phyloP scores from a whole-genome alignment of 1,140 invertebrate species.

The Adoxophyes honmai region DNA sequence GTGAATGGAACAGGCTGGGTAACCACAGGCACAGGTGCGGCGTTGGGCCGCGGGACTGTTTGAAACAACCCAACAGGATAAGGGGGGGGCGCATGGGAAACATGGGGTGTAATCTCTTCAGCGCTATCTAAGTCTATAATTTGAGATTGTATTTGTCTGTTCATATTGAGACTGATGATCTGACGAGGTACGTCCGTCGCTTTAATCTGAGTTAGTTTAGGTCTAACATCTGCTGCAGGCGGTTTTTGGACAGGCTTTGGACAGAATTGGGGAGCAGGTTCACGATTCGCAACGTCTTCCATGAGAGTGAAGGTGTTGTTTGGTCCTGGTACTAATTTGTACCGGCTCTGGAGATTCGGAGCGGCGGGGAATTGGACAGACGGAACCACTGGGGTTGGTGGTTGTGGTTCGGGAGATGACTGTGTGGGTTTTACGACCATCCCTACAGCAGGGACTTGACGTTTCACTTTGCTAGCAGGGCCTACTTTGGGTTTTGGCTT shows the following conservation, averaged over 20 bases:
- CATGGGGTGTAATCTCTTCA: not conserved
- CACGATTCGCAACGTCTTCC: conserved; percentile 32
- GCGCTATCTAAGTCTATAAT: conserved; percentile 25
- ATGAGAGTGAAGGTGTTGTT: conserved; percentile 64
- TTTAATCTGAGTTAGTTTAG: conserved; percentile 1
- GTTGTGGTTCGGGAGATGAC: conserved; percentile 16
- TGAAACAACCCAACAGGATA: conserved; percentile 66
- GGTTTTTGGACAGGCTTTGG: not conserved
- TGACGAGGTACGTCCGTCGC: conserved; percentile 1
- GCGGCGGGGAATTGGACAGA: conserved; percentile 40
- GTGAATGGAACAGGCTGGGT: conserved; percentile 30
- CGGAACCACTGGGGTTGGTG: conserved; percentile 22
- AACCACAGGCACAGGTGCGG: conserved; percentile 3
- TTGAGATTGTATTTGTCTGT: conserved; percentile 14
- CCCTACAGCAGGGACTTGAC: not conserved
- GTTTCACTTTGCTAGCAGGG: conserved; percentile 57
- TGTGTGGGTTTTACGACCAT: conserved; percentile 15
- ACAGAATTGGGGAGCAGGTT: not conserved
- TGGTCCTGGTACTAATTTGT: conserved; percentile 57
- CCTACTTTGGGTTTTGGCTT: conserved; percentile 57
- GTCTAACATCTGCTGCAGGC: not conserved
- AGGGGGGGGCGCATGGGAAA: conserved; percentile 39
- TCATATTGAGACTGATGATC: not conserved
- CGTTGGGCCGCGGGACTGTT: conserved; percentile 35
- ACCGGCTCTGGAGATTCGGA: conserved; percentile 47